Evolutionary conservation across 2,113 vertebrate genomes (phyloP).

Genomic region (Natator depressus): DNA sequence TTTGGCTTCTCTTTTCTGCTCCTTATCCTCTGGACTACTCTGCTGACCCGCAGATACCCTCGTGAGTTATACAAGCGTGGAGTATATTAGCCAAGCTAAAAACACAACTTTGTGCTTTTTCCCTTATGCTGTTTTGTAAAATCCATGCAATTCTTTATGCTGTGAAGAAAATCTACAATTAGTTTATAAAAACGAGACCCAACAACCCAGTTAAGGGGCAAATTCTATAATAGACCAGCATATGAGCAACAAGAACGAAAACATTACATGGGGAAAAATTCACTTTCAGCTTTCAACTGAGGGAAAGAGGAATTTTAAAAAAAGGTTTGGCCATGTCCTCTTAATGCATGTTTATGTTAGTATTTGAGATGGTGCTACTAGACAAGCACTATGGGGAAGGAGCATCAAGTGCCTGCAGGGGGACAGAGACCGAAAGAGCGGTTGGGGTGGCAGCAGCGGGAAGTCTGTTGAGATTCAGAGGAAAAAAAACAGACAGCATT

Average conservation of each 20-base stretch:
- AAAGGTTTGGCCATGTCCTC: neutral
- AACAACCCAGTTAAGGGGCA: neutral
- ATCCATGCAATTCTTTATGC: neutral
- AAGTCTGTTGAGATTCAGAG: neutral
- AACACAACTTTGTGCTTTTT: no score
- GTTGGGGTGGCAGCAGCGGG: neutral
- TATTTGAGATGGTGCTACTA: neutral
- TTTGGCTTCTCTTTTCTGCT: neutral
- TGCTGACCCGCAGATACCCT: neutral
- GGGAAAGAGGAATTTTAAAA: neutral
- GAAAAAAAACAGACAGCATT: neutral
- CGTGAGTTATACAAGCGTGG: no score
- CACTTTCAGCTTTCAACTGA: neutral
- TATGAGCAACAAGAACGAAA: neutral
- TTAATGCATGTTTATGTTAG: neutral
- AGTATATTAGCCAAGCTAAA: no score
- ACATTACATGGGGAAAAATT: neutral
- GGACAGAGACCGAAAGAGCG: neutral
- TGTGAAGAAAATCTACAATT: neutral
- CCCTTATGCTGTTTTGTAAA: neutral
- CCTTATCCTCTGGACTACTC: neutral
- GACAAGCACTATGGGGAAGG: neutral
- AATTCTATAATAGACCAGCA: neutral
- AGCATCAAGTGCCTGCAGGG: neutral
- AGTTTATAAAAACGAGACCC: neutral